Conservation (phyloP, 2,113 vertebrate species). For the Miniopterus natalensis region DNA sequence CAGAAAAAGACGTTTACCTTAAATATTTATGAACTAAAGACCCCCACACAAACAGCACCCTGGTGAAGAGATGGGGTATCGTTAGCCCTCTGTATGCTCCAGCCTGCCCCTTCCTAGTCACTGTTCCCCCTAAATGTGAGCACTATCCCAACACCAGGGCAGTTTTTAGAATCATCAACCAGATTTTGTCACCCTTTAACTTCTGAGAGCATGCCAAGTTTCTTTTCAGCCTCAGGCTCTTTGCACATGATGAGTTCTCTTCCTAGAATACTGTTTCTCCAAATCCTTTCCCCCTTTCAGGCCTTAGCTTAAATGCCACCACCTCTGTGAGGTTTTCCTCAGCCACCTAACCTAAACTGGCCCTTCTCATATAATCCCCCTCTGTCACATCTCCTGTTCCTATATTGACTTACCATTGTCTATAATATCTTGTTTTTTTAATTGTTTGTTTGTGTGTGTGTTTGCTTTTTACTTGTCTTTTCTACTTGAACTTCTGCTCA, state of each 20-base stretch:
- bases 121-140: not conserved
- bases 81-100: too few species aligned
- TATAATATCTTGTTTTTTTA: not conserved
- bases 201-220: not conserved
- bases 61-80: not conserved
- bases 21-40: not conserved
- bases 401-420: not conserved
- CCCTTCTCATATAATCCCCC: not conserved
- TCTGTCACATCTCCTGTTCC: not conserved
- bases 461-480: not conserved
- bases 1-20: not conserved
- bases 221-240: not conserved
- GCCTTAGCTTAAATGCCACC: not conserved
- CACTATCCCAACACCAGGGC: not conserved
- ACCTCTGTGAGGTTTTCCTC: not conserved
- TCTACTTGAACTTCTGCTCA: not conserved
- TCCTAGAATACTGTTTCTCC: not conserved
- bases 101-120: not conserved
- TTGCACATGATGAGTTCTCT: not conserved
- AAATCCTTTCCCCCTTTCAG: not conserved
- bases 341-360: not conserved
- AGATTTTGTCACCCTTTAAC: not conserved
- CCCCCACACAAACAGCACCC: not conserved
- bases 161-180: conserved; percentile 11
- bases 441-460: not conserved